Percentiles rank a stretch among this genome's conserved stretches.
These are phyloP conservation scores for Silurus meridionalis DNA, from an alignment of 2,113 vertebrate species.

Conservation along the genomic window DNA sequence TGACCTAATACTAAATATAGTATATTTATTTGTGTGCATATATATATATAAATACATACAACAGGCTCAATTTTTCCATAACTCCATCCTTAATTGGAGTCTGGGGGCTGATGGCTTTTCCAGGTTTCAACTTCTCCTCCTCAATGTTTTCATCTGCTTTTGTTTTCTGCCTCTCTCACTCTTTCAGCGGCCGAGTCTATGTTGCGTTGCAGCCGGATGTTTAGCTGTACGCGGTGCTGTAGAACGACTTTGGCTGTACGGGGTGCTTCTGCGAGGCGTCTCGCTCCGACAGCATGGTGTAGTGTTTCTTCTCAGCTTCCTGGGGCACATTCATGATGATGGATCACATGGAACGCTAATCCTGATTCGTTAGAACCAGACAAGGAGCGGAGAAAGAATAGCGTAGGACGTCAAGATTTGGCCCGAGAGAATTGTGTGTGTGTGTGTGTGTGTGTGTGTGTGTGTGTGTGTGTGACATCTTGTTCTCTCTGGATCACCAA, in stretches of 20 bases:
- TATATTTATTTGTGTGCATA: too few species aligned
- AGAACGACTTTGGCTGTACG: slow-evolving; percentile 11
- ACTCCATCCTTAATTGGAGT: slow-evolving; percentile 64
- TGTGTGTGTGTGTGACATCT: neutral
- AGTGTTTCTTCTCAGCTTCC: slow-evolving; percentile 30
- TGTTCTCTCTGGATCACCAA: slow-evolving; percentile 1
- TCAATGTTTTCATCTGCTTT: slow-evolving; percentile 42
- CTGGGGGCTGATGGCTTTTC: slow-evolving; percentile 63
- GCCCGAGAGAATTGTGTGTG: neutral
- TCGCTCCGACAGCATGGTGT: neutral
- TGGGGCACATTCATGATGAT: slow-evolving; percentile 4
- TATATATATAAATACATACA: neutral
- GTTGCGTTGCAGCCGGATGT: slow-evolving; percentile 42
- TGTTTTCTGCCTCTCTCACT: slow-evolving; percentile 19
- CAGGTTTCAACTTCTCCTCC: slow-evolving; percentile 54
- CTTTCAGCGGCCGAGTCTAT: neutral
- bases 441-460: neutral
- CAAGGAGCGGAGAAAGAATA: slow-evolving; percentile 11
- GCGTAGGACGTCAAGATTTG: slow-evolving; percentile 1
- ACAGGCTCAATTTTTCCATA: slow-evolving; percentile 61
- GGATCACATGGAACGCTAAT: slow-evolving; percentile 27
- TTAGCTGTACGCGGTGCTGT: slow-evolving; percentile 15
- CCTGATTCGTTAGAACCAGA: slow-evolving; percentile 21
- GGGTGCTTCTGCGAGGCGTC: slow-evolving; percentile 15
- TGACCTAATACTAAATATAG: too few species aligned